Percentiles rank a stretch among this genome's conserved stretches.
Conservation (phyloP, 2,888 invertebrate genomes). For the Troilus luridus region DNA sequence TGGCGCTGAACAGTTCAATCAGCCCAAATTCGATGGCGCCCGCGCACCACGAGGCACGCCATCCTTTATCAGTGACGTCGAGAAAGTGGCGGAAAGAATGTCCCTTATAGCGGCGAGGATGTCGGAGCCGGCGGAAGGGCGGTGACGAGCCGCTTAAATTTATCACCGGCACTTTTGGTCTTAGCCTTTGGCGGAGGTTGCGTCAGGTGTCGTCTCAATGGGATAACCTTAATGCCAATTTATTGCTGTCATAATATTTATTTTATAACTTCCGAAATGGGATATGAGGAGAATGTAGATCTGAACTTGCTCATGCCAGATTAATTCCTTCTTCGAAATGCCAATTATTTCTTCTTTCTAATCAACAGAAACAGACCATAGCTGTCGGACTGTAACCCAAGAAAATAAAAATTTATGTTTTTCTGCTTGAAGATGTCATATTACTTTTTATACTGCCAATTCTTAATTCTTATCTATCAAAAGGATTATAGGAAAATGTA, state of each 20-base stretch:
- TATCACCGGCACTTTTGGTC: background rate
- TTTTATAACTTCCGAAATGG: slow-evolving; percentile 1
- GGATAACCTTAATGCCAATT: background rate
- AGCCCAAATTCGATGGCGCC: background rate
- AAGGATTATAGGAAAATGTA: too few species aligned
- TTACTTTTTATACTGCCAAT: too few species aligned
- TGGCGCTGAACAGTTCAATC: background rate
- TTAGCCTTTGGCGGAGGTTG: background rate
- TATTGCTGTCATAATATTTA: slow-evolving; percentile 37
- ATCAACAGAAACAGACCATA: too few species aligned
- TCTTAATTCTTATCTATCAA: too few species aligned
- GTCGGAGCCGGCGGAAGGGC: background rate
- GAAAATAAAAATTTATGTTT: too few species aligned
- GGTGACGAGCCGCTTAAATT: background rate
- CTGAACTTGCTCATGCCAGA: background rate
- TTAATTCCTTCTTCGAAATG: background rate
- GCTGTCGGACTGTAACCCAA: too few species aligned
- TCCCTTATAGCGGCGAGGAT: background rate
- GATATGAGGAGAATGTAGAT: background rate
- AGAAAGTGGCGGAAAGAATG: background rate
- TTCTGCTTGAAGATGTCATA: too few species aligned
- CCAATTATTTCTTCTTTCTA: background rate
- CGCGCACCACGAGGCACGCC: background rate
- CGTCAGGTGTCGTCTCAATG: background rate
- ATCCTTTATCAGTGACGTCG: background rate